Conservation (phyloP, 2,888 invertebrate genomes). For the Drosophila quinaria region DNA sequence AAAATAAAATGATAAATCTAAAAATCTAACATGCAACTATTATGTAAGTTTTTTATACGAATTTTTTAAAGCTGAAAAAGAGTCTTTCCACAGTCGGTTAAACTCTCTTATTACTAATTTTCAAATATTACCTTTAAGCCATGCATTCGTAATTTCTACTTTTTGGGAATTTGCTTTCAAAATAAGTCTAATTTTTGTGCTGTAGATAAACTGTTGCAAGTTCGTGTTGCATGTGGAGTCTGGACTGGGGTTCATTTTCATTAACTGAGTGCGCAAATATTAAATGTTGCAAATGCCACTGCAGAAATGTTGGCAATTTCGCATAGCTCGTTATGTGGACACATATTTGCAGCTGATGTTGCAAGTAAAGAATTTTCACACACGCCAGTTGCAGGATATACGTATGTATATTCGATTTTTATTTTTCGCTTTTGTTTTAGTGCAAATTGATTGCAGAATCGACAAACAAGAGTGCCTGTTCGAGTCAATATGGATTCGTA, state of each 20-base stretch:
- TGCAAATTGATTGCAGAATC: constrained; percentile 38
- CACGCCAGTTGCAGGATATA: constrained; percentile 7
- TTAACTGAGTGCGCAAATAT: constrained; percentile 24
- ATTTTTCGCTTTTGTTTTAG: neutral
- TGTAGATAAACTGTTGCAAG: neutral
- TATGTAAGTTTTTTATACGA: too few species aligned
- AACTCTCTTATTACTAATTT: neutral
- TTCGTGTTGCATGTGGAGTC: constrained; percentile 4
- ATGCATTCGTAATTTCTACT: neutral
- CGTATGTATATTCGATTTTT: neutral
- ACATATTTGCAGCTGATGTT: constrained; percentile 17
- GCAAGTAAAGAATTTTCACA: constrained; percentile 14
- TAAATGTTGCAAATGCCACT: constrained; percentile 6
- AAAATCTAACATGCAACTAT: too few species aligned
- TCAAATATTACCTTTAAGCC: neutral
- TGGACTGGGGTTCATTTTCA: constrained; percentile 15
- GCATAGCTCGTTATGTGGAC: constrained; percentile 10
- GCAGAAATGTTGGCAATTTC: constrained; percentile 3
- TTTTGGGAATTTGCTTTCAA: neutral
- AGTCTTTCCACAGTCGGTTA: too few species aligned
- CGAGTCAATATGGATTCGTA: constrained; percentile 20
- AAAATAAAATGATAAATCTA: too few species aligned
- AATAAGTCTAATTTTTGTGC: neutral
- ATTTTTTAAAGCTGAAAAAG: too few species aligned
- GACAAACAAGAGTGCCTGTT: constrained; percentile 29